Evolutionary conservation across 1,140 invertebrate genomes (phyloP).

Genomic region (Ruditapes philippinarum): DNA sequence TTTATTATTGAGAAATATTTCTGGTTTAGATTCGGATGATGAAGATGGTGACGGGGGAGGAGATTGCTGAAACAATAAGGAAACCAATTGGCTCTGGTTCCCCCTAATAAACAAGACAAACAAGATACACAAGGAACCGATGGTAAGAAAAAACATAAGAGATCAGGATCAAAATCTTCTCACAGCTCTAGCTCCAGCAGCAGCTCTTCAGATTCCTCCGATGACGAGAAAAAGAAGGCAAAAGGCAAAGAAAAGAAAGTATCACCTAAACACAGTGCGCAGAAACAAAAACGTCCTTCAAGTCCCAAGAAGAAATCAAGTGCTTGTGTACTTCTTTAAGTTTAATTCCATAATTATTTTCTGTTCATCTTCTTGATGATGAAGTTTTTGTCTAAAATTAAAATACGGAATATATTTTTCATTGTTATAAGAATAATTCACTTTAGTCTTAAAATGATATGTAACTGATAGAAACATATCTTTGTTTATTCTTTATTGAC

Average conservation of each 20-base stretch:
- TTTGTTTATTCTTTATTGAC: too few species aligned
- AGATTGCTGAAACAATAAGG: background rate
- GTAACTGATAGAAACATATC: too few species aligned
- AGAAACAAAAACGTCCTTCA: background rate
- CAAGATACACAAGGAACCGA: slow-evolving; percentile 30
- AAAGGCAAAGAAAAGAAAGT: slow-evolving; percentile 20
- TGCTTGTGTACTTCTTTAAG: slow-evolving; percentile 68
- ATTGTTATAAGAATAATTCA: too few species aligned
- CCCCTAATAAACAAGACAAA: slow-evolving; percentile 45
- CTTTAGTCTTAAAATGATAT: too few species aligned
- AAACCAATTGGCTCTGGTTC: slow-evolving; percentile 22
- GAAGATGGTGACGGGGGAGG: slow-evolving; percentile 57
- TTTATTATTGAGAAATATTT: background rate
- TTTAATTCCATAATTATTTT: too few species aligned
- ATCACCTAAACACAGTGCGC: background rate
- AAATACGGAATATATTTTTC: too few species aligned
- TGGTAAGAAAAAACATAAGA: background rate
- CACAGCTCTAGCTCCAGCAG: background rate
- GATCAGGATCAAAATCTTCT: background rate
- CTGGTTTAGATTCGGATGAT: slow-evolving; percentile 49
- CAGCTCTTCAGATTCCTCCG: slow-evolving; percentile 23
- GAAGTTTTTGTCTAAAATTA: too few species aligned
- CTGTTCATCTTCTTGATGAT: too few species aligned
- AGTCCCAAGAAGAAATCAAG: slow-evolving; percentile 59
- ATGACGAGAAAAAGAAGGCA: slow-evolving; percentile 49